Conservation (phyloP, 35 echinoderm and acorn worm species). For the Heliocidaris erythrogramma region DNA sequence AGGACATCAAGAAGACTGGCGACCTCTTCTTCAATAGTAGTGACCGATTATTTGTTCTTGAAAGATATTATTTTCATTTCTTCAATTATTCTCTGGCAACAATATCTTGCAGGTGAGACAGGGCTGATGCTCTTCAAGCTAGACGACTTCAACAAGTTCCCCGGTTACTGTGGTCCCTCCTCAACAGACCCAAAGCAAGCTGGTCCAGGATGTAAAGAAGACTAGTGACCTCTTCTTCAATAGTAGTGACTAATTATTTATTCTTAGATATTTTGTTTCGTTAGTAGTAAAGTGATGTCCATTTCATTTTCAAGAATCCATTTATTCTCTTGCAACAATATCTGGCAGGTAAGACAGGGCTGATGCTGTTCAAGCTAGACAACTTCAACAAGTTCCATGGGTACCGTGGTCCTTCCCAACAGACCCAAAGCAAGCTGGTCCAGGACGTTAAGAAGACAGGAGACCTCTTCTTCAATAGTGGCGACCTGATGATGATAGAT, state of each 20-base stretch:
- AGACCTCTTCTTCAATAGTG: constrained; percentile 77
- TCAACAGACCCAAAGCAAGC: constrained; percentile 76
- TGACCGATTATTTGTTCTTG: constrained; percentile 3
- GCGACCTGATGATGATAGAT: constrained; percentile 73
- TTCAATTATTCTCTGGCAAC: background rate
- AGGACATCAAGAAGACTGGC: constrained; percentile 62
- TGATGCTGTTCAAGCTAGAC: constrained; percentile 58
- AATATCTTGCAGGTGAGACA: constrained; percentile 63
- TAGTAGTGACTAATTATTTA: constrained; percentile 64
- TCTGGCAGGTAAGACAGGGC: constrained; percentile 74
- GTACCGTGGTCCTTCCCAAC: constrained; percentile 58
- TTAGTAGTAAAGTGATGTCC: no score
- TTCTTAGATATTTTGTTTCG: no score
- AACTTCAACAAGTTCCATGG: constrained; percentile 53
- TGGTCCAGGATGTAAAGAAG: constrained; percentile 61
- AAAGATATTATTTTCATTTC: no score
- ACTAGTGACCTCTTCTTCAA: constrained; percentile 82
- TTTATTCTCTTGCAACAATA: background rate
- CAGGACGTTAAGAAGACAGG: constrained; percentile 65
- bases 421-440: constrained; percentile 79
- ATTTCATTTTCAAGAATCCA: background rate
- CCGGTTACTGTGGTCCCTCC: constrained; percentile 63
- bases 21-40: constrained; percentile 79
- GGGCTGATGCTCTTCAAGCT: constrained; percentile 67
- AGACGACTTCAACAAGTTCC: constrained; percentile 42